Evolutionary conservation across 2,113 vertebrate genomes (phyloP).

Genomic region (Toxostoma redivivum): DNA sequence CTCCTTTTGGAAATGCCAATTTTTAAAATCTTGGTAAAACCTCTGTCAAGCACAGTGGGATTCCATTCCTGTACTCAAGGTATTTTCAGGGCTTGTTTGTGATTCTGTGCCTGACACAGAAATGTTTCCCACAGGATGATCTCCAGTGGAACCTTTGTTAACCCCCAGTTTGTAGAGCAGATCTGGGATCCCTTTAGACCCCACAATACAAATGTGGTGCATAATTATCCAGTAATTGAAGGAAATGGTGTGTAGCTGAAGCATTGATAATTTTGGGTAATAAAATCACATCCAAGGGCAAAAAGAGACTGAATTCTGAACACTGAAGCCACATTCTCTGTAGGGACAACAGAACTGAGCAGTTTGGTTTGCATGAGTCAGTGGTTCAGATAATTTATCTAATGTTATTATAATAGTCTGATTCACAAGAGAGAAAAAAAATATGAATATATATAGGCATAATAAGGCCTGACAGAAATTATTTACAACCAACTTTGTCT

Average conservation of each 20-base stretch:
- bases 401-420: conserved; percentile 21
- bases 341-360: not conserved
- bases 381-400: conserved; percentile 26
- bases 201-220: not conserved
- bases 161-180: not conserved
- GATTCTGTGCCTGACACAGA: not conserved
- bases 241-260: not conserved
- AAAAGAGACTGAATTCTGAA: not conserved
- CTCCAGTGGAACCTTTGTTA: not conserved
- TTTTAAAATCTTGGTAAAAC: not conserved
- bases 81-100: not conserved
- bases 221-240: not conserved
- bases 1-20: not conserved
- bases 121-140: not conserved
- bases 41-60: not conserved
- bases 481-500: not conserved
- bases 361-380: conserved; percentile 18
- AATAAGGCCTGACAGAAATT: conserved; percentile 15
- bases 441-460: not conserved
- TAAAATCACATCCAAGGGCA: not conserved
- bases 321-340: not conserved
- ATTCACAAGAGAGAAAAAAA: not conserved
- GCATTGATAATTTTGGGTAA: not conserved
- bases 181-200: not conserved
- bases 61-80: not conserved